phyloP scores from a whole-genome alignment of 2,113 vertebrate species.

The Gasterosteus nipponicus region DNA sequence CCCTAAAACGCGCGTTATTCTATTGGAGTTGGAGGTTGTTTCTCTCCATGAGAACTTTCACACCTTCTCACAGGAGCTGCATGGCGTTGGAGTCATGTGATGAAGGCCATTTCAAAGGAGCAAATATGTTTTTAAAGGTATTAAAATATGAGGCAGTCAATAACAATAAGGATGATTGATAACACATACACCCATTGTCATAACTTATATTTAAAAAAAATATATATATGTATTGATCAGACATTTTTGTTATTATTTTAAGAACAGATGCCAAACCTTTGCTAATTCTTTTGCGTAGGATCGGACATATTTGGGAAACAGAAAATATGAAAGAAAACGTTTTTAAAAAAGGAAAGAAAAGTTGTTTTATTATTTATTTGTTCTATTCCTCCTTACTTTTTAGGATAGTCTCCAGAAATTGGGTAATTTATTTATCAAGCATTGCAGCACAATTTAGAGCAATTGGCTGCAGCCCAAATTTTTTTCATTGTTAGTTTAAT shows the following conservation, averaged over 20 bases:
- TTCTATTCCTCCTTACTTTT: not conserved
- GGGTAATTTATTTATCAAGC: not conserved
- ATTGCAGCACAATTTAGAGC: not conserved
- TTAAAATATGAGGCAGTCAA: not conserved
- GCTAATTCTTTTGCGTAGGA: not conserved
- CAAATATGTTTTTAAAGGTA: not conserved
- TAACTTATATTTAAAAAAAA: not conserved
- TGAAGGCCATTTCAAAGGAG: not conserved
- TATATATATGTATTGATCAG: not conserved
- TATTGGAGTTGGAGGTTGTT: constrained; percentile 40
- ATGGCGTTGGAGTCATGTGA: constrained; percentile 29
- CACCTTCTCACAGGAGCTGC: constrained; percentile 58
- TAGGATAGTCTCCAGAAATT: not conserved
- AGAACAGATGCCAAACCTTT: not conserved
- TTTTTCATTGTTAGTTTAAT: not conserved
- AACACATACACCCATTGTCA: not conserved
- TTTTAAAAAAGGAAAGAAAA: too few species aligned
- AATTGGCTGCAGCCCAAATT: not conserved
- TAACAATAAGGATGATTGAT: not conserved
- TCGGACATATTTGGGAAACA: not conserved
- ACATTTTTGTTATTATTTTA: not conserved
- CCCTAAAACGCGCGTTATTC: constrained; percentile 76
- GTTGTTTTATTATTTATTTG: not conserved
- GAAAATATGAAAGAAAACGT: too few species aligned
- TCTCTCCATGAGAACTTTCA: constrained; percentile 77